A percentile compares a stretch with the other conserved stretches of the same genome.
Conservation (phyloP, 53 echinoderm and acorn worm species). For the Holothuria scabra region DNA sequence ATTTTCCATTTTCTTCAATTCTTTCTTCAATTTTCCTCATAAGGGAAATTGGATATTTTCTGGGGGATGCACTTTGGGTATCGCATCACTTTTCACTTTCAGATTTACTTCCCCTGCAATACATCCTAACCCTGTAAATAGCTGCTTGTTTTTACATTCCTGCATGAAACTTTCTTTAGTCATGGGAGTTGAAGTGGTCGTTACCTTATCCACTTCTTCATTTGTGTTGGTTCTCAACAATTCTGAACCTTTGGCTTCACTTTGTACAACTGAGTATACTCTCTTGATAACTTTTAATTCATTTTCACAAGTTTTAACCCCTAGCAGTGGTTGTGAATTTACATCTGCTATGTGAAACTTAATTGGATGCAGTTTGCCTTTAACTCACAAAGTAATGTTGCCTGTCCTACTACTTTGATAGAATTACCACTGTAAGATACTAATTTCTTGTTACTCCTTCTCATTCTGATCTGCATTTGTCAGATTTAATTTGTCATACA, state of each 20-base stretch:
- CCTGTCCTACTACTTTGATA: slow-evolving; percentile 4
- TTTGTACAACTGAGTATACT: slow-evolving; percentile 10
- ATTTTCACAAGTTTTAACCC: slow-evolving; percentile 21
- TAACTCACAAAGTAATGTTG: slow-evolving; percentile 11
- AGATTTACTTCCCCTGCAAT: slow-evolving; percentile 37
- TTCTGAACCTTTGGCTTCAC: slow-evolving; percentile 11
- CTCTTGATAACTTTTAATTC: slow-evolving; percentile 30
- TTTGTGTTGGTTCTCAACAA: background rate
- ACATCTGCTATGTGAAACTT: slow-evolving; percentile 32
- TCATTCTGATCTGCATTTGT: background rate
- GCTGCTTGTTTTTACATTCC: background rate
- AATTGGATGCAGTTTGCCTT: background rate
- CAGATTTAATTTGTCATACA: background rate
- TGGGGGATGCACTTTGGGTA: slow-evolving; percentile 36
- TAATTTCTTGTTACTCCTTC: slow-evolving; percentile 33
- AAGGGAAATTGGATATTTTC: slow-evolving; percentile 29
- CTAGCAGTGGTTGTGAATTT: slow-evolving; percentile 14
- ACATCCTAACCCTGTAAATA: slow-evolving; percentile 50
- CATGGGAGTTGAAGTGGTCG: background rate
- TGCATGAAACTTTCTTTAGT: slow-evolving; percentile 6
- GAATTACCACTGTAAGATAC: slow-evolving; percentile 1
- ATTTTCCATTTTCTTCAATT: slow-evolving; percentile 36
- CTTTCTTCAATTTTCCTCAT: slow-evolving; percentile 27
- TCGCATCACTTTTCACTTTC: slow-evolving; percentile 23
- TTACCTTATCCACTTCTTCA: too few relatives aligned